phyloP scores from a whole-genome alignment of 2,113 vertebrate genomes.

The Ascaphus truei region DNA sequence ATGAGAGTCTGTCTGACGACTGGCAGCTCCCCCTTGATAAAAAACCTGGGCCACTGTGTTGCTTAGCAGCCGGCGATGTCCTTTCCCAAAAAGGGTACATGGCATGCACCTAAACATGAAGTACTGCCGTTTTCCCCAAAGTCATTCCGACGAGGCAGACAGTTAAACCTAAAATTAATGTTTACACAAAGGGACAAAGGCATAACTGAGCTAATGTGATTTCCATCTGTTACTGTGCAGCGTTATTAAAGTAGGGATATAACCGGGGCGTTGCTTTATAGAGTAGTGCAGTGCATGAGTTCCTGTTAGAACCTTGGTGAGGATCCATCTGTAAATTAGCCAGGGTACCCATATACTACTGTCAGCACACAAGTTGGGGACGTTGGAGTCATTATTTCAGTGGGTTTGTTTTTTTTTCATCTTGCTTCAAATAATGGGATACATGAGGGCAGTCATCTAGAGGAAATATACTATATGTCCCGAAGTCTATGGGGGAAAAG shows the following conservation, averaged over 20 bases:
- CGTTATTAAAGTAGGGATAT: slow-evolving; percentile 20
- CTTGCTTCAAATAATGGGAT: neutral
- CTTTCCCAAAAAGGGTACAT: slow-evolving; percentile 41
- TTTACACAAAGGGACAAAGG: slow-evolving; percentile 47
- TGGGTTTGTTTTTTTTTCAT: neutral
- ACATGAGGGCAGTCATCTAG: neutral
- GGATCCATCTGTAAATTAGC: slow-evolving; percentile 10
- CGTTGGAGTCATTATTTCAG: neutral
- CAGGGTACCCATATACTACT: slow-evolving; percentile 15
- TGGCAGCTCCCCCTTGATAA: slow-evolving; percentile 45
- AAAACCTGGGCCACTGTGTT: slow-evolving; percentile 46
- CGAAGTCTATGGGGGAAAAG: neutral
- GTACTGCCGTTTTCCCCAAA: neutral
- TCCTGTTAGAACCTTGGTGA: slow-evolving; percentile 3
- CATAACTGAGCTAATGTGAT: slow-evolving; percentile 54
- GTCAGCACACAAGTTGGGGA: neutral
- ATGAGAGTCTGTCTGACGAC: slow-evolving; percentile 49
- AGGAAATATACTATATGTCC: too few species aligned
- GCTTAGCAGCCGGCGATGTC: slow-evolving; percentile 53
- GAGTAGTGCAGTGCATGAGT: neutral
- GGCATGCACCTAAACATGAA: slow-evolving; percentile 25
- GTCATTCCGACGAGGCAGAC: slow-evolving; percentile 43
- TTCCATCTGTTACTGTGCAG: slow-evolving; percentile 55
- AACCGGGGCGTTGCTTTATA: neutral
- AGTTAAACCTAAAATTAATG: slow-evolving; percentile 51